Conservation (phyloP, 1,140 invertebrate genomes). For the Sinella curviseta region DNA sequence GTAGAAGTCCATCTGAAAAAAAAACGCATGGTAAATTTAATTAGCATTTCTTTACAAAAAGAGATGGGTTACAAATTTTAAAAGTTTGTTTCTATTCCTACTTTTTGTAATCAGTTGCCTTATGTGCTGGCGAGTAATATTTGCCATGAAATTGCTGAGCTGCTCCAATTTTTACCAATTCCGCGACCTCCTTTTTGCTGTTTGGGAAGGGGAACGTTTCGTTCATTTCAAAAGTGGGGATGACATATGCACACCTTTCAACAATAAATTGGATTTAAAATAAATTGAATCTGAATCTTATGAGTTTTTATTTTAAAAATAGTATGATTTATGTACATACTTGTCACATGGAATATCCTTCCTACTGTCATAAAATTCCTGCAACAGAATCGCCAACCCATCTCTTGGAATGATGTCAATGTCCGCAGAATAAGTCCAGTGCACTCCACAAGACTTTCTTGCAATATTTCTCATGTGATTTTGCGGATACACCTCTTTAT, state of each 20-base stretch:
- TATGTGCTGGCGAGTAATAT: constrained; percentile 88
- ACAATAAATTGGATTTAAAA: not conserved
- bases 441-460: constrained; percentile 58
- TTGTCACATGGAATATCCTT: too few relatives aligned
- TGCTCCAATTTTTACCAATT: constrained; percentile 70
- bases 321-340: not conserved
- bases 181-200: constrained; percentile 73
- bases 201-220: constrained; percentile 71
- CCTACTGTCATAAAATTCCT: constrained; percentile 63
- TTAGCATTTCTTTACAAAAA: not conserved
- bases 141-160: constrained; percentile 88
- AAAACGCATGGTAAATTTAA: not conserved
- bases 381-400: constrained; percentile 65
- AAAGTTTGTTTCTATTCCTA: not conserved
- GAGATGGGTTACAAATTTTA: not conserved
- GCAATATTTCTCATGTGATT: constrained; percentile 82
- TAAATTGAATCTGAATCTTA: constrained; percentile 23
- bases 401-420: constrained; percentile 78
- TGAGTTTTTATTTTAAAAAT: not conserved
- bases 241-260: constrained; percentile 75
- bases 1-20: constrained; percentile 4
- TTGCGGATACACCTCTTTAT: constrained; percentile 76
- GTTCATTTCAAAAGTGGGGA: constrained; percentile 88
- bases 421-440: constrained; percentile 74
- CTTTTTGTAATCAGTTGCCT: constrained; percentile 75